Conservation (phyloP, 1,140 invertebrate genomes). For the Cotesia glomerata region DNA sequence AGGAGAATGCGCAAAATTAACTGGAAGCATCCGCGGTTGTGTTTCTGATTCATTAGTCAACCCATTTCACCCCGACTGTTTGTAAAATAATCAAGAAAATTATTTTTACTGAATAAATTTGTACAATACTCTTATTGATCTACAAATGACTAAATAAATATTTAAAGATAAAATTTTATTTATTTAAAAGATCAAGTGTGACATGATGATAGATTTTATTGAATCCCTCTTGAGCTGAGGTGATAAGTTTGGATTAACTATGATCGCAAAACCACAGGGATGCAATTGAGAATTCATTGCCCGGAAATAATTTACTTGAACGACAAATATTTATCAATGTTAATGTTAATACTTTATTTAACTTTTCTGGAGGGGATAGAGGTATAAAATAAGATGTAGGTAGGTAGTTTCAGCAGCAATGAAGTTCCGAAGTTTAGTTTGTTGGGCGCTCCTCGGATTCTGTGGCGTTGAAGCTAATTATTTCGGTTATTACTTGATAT, state of each 20-base stretch:
- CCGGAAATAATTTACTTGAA: no score
- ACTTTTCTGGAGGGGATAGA: neutral
- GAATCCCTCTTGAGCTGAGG: neutral
- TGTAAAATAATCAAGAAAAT: conserved; percentile 37
- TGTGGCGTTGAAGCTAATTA: no score
- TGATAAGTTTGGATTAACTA: neutral
- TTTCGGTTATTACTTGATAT: no score
- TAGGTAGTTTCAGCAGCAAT: neutral
- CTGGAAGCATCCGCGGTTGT: conserved; percentile 47
- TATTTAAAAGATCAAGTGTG: no score
- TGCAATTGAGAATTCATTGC: conserved; percentile 3
- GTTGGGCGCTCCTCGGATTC: no score
- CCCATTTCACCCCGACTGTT: conserved; percentile 56
- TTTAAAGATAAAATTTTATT: neutral
- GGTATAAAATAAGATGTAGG: neutral
- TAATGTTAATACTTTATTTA: no score
- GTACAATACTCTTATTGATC: neutral
- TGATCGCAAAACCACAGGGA: neutral
- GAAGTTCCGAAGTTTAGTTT: no score
- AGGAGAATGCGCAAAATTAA: conserved; percentile 53
- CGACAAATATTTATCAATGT: no score
- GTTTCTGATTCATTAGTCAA: conserved; percentile 57
- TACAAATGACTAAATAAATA: no score
- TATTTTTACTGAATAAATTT: neutral
- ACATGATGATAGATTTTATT: neutral